Evolutionary conservation across 2,797 vertebrate species (phyloP), one percentile per base, ranked within the genome.

Genomic region (Paratrypauchen microcephalus): DNA sequence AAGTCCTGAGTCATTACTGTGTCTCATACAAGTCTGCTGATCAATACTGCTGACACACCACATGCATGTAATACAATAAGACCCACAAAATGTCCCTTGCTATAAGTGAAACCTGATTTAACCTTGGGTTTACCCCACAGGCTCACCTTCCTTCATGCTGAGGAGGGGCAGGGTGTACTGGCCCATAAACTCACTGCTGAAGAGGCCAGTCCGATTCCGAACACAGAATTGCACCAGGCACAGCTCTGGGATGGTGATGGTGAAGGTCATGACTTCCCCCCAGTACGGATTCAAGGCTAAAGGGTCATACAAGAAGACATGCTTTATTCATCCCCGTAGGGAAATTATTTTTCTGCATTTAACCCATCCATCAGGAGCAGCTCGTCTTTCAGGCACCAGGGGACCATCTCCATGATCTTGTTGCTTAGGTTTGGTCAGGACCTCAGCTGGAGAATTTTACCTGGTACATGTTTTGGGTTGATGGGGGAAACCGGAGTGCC

Each of bases 91-190:
- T 74, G 86, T 85, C 78, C 78, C 72, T 70, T 73, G 72, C 75
- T 86, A 74, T 80, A 74, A 88, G 72, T 62, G 66, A 72, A 58
- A 60, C 72, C 71, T 68, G 39, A 16, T 54, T 24, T 62, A 60
- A 59, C 61, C 36, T 56, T 59, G 62, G 16, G 15, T 54, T 57
- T 63, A 18, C 23, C 54, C 24, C 18, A 30, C 66, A 48, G 55
- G 26, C 87, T 92, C 93, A 98, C 96, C 96, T 96, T 92, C 95
- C 74, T 82, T 93, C 77, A 96, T 83, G 87, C 95, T 93, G 68
- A 72, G 81, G 82, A 98, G 82, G 73, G 95, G 95, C 84, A 96
- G 82, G 2, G 94, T 95, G 83, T 93, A 97, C 83, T 97, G 96
- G 58, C 93, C 95, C 26, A 97, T 89, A 75, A 95, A 95, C 16